A percentile compares a stretch with the other conserved stretches of the same genome.
Evolutionary conservation across 2,888 invertebrate genomes (phyloP).

Genomic region (Idaea biselata): DNA sequence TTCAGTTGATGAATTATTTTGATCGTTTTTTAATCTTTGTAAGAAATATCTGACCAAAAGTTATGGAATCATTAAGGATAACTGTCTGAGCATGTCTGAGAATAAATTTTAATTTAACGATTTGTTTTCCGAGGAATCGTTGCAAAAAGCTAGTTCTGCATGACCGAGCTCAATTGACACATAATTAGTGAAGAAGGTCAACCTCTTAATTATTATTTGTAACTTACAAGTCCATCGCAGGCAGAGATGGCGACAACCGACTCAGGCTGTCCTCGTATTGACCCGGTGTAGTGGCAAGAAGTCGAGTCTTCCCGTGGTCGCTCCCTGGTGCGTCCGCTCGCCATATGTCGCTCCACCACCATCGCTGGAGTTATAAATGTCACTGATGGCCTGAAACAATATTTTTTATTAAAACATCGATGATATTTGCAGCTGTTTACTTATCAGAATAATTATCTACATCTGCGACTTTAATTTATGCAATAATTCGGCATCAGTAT

Average conservation of each 20-base stretch:
- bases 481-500: neutral
- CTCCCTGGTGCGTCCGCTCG: slow-evolving; percentile 72
- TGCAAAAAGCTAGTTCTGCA: neutral
- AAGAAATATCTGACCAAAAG: slow-evolving; percentile 25
- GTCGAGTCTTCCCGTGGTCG: slow-evolving; percentile 74
- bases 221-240: slow-evolving; percentile 91
- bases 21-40: slow-evolving; percentile 25
- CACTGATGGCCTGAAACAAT: slow-evolving; percentile 80
- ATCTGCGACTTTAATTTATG: neutral
- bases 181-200: neutral
- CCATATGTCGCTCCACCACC: slow-evolving; percentile 85
- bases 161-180: neutral
- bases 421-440: neutral
- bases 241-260: slow-evolving; percentile 90
- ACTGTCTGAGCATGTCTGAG: slow-evolving; percentile 20
- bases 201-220: neutral
- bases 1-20: slow-evolving; percentile 35
- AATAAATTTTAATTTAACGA: slow-evolving; percentile 33
- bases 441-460: neutral
- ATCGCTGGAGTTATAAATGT: slow-evolving; percentile 85
- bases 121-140: neutral
- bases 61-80: slow-evolving; percentile 25
- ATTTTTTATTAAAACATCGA: neutral
- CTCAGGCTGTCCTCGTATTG: slow-evolving; percentile 84
- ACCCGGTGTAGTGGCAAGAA: slow-evolving; percentile 89